These are phyloP conservation scores for Acestrorhynchus altus DNA, from an alignment of 2,797 vertebrate genomes.

Conservation along the genomic window DNA sequence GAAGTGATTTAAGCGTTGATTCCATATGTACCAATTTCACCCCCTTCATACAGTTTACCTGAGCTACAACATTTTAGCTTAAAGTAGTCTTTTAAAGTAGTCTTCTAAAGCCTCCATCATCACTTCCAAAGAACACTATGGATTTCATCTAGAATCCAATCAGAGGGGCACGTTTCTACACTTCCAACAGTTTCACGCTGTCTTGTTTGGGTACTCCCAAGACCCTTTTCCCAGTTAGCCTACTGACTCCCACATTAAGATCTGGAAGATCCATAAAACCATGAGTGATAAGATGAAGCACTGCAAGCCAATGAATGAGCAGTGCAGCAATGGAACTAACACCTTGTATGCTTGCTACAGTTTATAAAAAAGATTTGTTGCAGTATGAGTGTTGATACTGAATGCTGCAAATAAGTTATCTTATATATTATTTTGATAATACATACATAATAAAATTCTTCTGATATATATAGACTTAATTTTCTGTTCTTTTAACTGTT, in stretches of 20 bases:
- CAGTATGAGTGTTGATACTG: constrained; percentile 47
- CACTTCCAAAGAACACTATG: not conserved
- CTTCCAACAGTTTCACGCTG: constrained; percentile 25
- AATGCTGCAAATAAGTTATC: constrained; percentile 67
- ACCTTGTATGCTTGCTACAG: constrained; percentile 41
- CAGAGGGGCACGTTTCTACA: constrained; percentile 18
- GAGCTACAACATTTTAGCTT: constrained; percentile 43
- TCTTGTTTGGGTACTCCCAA: constrained; percentile 47
- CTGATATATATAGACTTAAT: constrained; percentile 52
- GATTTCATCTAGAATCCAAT: not conserved
- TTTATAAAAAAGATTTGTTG: constrained; percentile 56
- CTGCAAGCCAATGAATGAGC: constrained; percentile 72
- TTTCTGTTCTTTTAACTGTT: constrained; percentile 48
- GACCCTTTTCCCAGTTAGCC: constrained; percentile 45
- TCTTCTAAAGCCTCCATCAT: not conserved
- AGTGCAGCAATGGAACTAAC: constrained; percentile 64
- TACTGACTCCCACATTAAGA: constrained; percentile 48
- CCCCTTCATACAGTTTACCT: constrained; percentile 36
- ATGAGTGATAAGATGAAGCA: constrained; percentile 64
- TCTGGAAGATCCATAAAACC: constrained; percentile 66
- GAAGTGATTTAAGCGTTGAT: constrained; percentile 28
- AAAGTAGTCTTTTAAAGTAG: constrained; percentile 40
- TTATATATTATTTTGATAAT: constrained; percentile 60
- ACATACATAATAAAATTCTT: constrained; percentile 59
- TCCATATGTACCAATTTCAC: constrained; percentile 31